A percentile compares a stretch with the other conserved stretches of the same genome.
These are phyloP conservation scores for Pseudomyrmex dendroicus DNA, from an alignment of 1,140 invertebrate species.

Conservation along the genomic window DNA sequence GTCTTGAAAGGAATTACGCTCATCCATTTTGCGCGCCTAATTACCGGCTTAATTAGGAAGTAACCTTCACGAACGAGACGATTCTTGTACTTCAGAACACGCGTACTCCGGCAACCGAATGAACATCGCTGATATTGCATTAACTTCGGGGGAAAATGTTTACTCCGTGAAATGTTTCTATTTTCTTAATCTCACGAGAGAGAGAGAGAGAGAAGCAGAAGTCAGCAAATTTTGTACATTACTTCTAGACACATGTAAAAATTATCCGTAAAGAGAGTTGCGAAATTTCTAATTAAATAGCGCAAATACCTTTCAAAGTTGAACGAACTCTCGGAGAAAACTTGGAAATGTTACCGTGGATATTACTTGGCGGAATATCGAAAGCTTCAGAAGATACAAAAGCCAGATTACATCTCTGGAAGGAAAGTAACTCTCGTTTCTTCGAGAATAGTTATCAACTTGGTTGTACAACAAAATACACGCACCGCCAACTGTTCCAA, in stretches of 20 bases:
- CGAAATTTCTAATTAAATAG: too few species aligned
- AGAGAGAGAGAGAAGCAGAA: too few species aligned
- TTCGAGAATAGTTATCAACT: not conserved
- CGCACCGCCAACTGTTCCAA: not conserved
- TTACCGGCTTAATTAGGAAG: constrained; percentile 27
- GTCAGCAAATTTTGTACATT: too few species aligned
- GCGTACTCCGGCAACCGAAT: not conserved
- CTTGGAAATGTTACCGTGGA: too few species aligned
- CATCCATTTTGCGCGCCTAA: constrained; percentile 14
- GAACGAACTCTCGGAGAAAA: too few species aligned
- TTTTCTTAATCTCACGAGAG: not conserved
- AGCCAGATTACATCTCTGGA: not conserved
- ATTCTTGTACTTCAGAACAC: constrained; percentile 10
- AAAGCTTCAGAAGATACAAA: too few species aligned
- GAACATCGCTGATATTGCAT: not conserved
- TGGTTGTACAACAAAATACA: not conserved
- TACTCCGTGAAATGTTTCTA: not conserved
- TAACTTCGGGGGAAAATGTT: not conserved
- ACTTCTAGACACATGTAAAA: too few species aligned
- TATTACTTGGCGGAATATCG: too few species aligned
- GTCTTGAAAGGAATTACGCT: constrained; percentile 16
- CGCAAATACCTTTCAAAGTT: too few species aligned
- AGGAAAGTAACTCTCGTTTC: not conserved
- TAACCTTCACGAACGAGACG: not conserved
- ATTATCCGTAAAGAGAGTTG: too few species aligned